Conservation (phyloP, 2,113 vertebrate genomes). For the Emydocephalus ijimae region DNA sequence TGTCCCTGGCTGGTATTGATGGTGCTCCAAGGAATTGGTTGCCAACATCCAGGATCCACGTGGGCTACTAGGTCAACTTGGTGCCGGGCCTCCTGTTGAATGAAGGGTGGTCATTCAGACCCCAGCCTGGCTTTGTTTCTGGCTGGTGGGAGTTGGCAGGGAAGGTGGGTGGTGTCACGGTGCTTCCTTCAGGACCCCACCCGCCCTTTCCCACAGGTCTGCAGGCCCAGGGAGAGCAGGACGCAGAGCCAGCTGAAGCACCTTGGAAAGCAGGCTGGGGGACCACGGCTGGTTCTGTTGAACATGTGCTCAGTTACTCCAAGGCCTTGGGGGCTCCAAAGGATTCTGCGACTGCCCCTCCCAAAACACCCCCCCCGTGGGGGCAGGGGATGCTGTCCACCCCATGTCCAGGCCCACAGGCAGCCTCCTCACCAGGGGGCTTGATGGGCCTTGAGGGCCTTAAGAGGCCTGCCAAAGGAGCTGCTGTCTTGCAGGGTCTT, state of each 20-base stretch:
- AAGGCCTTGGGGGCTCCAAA: constrained; percentile 57
- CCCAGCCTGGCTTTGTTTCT: constrained; percentile 21
- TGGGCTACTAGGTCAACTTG: neutral
- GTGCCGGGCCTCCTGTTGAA: neutral
- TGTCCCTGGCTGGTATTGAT: neutral
- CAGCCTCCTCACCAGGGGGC: neutral
- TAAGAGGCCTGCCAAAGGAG: constrained; percentile 45
- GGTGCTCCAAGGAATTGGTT: neutral
- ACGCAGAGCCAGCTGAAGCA: constrained; percentile 61
- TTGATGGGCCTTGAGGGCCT: constrained; percentile 14
- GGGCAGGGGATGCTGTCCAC: neutral
- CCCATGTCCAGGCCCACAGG: rapidly evolving
- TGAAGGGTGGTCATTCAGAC: neutral
- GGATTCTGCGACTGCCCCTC: constrained; percentile 42
- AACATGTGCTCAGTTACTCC: constrained; percentile 73
- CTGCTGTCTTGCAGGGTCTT: neutral
- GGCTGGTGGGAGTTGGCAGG: constrained; percentile 50
- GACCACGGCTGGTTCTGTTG: constrained; percentile 66
- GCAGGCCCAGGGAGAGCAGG: constrained; percentile 68
- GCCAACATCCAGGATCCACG: neutral
- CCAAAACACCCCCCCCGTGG: neutral
- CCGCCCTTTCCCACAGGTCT: neutral
- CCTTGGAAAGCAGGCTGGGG: constrained; percentile 68
- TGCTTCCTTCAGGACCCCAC: neutral
- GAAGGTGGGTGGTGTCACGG: neutral